Percentiles rank a stretch among this genome's conserved stretches.
Conservation (phyloP, 2,888 invertebrate genomes). For the Polietes domitor region DNA sequence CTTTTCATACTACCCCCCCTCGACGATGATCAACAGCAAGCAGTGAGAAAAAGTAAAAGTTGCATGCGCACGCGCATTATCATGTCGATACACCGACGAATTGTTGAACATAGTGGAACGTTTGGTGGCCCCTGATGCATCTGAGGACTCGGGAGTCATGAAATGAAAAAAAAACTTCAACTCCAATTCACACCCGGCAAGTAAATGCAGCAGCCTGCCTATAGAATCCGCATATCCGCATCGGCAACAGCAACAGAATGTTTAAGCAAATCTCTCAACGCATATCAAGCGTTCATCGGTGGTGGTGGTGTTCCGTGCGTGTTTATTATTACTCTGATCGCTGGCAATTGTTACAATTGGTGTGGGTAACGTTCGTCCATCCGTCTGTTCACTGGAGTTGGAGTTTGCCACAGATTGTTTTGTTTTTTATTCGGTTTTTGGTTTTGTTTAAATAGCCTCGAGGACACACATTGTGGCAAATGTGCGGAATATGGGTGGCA, state of each 20-base stretch:
- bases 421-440: not conserved
- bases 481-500: conserved; percentile 69
- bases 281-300: conserved; percentile 52
- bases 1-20: not conserved
- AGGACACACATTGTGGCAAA: conserved; percentile 57
- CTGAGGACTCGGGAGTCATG: not conserved
- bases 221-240: not conserved
- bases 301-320: conserved; percentile 52
- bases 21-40: not conserved
- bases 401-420: not conserved
- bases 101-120: not conserved
- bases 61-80: conserved; percentile 66
- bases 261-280: conserved; percentile 53
- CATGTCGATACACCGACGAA: conserved; percentile 25
- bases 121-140: not conserved
- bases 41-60: conserved; percentile 56
- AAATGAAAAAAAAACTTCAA: conserved; percentile 20
- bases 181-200: not conserved
- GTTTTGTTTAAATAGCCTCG: conserved; percentile 61
- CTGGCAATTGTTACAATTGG: conserved; percentile 55
- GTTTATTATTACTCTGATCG: conserved; percentile 57
- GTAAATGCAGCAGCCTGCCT: not conserved
- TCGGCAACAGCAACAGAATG: conserved; percentile 22
- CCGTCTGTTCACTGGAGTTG: not conserved
- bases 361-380: not conserved